Base-by-base conservation (phyloP, 1,140 invertebrate genomes). In the Cryptotermes secundus region DNA sequence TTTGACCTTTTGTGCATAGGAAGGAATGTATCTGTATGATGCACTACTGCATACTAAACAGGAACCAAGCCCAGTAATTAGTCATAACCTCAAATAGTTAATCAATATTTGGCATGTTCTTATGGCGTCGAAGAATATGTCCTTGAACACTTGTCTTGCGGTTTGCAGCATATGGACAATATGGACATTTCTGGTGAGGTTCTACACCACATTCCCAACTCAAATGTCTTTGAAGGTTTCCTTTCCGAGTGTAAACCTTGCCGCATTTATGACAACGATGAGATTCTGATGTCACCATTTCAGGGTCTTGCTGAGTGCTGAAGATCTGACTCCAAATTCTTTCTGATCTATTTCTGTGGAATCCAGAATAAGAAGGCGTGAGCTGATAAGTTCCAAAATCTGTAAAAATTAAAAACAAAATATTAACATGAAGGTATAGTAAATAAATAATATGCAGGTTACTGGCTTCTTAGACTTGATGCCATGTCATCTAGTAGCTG, bases 141-240 rank as follows among this genome's bases (percentile, higher is more conserved):
- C 82, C 81, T n/a, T 86, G 86, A 19, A 86, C 81, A 83, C 86
- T 86, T 26, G 80, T 82, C 36, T 86, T 86, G 24, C 83, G 81
- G 49, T 86, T 86, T 14, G 86, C 34, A 36, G 53, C 79, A 81
- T 84, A 86, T 6, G 82, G 80, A 72, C 86, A 86, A 34, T 82
- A 79, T 4, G 72, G 83, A 31, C 83, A 83, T 36, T 45, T 26
- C 9, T 36, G 59, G 42, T 83, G 83, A 19, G 88, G 87, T 80
- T 87, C 87, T n/a, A 87, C 86, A 19, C 88, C 88, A 81, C 88
- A 89, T 81, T 89, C 88, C 82, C 88, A 88, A 19, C 82, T 38
- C 34, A 82, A 59, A 42, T 86, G 86, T n/a, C 85, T 42, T 79
- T 65, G 79, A 24, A 85, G 36, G 49, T 83, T 85, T 53, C 84